Evolutionary conservation across 2,113 vertebrate genomes (phyloP), one percentile per base, ranked within the genome.

Genomic region (Puntigrus tetrazona): DNA sequence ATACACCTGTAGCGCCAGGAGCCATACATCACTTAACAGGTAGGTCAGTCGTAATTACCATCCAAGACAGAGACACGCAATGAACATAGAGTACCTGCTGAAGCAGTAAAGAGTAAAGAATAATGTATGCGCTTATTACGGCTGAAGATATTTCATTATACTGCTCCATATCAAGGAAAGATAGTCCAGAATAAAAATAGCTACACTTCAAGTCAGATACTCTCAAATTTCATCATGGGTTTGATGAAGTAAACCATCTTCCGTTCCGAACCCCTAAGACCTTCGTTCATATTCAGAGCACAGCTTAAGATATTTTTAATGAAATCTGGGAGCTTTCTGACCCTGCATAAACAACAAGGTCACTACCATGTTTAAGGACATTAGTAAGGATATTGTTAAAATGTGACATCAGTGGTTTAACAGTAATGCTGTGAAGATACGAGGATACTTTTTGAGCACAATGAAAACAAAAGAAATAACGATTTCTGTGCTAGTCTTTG

Each of bases 1-100:
- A 20, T 22, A 85, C 65, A 85, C 84, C 76, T 85, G 76, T 79
- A 73, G 2, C 7, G 2, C 34, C 13, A 47, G 52, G 20, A 29
- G 50, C 52, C 69, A 50, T 85, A 36, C 69, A 73, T 81, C 77
- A 85, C 16, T 47, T 38, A 79, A 74, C 57, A 81, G 78, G 78
- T 81, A 75, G 84, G 78, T 85, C 84, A 81, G 38, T 72, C 41
- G 47, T 67, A 34, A 85, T 52, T 61, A 85, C 16, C 20, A 38
- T 50, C 11, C 29, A 73, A 27, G 9, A 22, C 22, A 16, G 3
- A 57, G 18, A 72, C 41, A 20, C 73, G 50, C 6, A 34, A 20
- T 25, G 10, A 52, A 67, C 55, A 31, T 1, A 50, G 13, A 70
- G 75, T 61, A 70, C 61, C 79, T 38, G 45, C 20, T 70, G 10